Conservation (phyloP, 2,888 invertebrate genomes). For the Shargacucullia verbasci region DNA sequence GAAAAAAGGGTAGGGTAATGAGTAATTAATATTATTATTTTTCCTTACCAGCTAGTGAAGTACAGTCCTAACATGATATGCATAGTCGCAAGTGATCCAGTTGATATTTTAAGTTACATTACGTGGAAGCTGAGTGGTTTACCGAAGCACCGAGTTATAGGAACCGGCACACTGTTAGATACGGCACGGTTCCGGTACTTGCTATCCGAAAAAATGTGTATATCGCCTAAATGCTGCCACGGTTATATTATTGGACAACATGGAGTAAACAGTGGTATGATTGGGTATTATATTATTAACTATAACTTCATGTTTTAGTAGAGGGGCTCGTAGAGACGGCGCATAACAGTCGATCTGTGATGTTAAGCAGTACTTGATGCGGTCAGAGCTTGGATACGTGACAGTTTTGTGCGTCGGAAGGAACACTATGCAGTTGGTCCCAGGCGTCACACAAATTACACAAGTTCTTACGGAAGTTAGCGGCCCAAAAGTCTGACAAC, state of each 20-base stretch:
- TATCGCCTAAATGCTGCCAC: constrained; percentile 93
- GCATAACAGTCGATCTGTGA: too few species aligned
- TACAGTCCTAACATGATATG: constrained; percentile 94
- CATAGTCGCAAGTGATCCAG: constrained; percentile 95
- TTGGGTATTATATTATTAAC: too few species aligned
- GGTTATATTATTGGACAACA: constrained; percentile 97
- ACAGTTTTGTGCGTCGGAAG: too few species aligned
- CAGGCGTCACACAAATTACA: too few species aligned
- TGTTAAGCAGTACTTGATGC: too few species aligned
- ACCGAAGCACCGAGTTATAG: constrained; percentile 93
- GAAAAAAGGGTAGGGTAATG: too few species aligned
- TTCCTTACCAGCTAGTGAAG: constrained; percentile 87
- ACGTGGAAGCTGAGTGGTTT: constrained; percentile 96
- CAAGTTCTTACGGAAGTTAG: too few species aligned
- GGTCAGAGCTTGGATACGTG: too few species aligned
- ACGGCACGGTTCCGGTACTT: constrained; percentile 95
- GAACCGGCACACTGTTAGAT: constrained; percentile 96
- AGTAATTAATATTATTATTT: background rate
- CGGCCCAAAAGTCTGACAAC: too few species aligned
- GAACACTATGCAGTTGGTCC: too few species aligned
- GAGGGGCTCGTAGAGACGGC: too few species aligned
- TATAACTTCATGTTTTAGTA: too few species aligned
- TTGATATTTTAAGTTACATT: constrained; percentile 95
- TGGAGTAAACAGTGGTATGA: constrained; percentile 92
- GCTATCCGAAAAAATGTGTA: constrained; percentile 92